phyloP scores from a whole-genome alignment of 2,888 invertebrate species.

The Xestia c-nigrum region DNA sequence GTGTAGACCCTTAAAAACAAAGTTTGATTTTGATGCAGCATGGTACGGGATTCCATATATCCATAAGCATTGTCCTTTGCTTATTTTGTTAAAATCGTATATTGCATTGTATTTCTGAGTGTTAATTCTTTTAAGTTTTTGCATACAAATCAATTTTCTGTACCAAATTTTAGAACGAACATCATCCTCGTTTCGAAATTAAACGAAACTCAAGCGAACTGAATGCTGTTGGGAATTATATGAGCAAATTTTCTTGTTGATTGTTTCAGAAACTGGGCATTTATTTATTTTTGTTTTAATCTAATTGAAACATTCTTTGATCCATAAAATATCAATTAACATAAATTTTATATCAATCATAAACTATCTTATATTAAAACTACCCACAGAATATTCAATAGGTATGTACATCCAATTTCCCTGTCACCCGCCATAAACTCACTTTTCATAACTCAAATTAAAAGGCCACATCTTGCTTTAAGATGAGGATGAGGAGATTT shows the following conservation, averaged over 20 bases:
- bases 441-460: conserved; percentile 38
- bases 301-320: neutral
- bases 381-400: neutral
- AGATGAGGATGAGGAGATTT: conserved; percentile 44
- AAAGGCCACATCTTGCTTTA: conserved; percentile 33
- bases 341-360: neutral
- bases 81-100: neutral
- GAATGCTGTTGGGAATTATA: neutral
- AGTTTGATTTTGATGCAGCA: too few species aligned
- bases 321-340: neutral
- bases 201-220: neutral
- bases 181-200: neutral
- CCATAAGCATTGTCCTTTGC: too few species aligned
- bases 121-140: neutral
- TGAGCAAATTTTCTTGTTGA: neutral
- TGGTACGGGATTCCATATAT: too few species aligned
- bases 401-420: conserved; percentile 1
- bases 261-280: neutral
- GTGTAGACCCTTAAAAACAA: too few species aligned
- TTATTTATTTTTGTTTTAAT: neutral
- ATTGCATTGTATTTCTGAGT: neutral
- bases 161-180: neutral
- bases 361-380: neutral
- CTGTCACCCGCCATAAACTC: conserved; percentile 1
- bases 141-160: neutral